A percentile compares a stretch with the other conserved stretches of the same genome.
Evolutionary conservation across 2,797 vertebrate genomes (phyloP).

Genomic region (Manis pentadactyla): DNA sequence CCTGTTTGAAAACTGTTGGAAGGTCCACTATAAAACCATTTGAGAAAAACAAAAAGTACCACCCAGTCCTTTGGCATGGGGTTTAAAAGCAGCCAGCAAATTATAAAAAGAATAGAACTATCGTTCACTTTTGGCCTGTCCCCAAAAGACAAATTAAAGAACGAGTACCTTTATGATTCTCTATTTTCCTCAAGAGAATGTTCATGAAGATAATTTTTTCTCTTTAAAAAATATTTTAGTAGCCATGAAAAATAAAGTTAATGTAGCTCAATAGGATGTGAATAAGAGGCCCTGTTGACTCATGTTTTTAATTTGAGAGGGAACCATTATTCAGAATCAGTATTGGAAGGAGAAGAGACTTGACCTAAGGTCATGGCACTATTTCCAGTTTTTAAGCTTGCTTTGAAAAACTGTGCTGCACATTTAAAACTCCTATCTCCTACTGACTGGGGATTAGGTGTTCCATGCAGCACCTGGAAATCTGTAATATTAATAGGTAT

Average conservation of each 20-base stretch:
- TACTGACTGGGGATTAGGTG: neutral
- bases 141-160: conserved; percentile 70
- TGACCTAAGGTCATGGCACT: neutral
- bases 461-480: neutral
- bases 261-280: neutral
- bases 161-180: conserved; percentile 71
- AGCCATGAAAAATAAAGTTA: conserved; percentile 73
- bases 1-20: neutral
- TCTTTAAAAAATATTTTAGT: conserved; percentile 73
- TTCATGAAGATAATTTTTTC: conserved; percentile 62
- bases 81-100: conserved; percentile 60
- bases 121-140: conserved; percentile 65
- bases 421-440: neutral
- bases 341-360: neutral
- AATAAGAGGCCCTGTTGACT: conserved; percentile 3
- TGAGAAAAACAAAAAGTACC: neutral
- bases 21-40: neutral
- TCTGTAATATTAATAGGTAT: neutral
- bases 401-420: neutral
- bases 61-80: neutral
- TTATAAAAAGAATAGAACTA: conserved; percentile 48
- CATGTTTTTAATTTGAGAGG: conserved; percentile 42
- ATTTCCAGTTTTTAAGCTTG: neutral
- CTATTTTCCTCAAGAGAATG: conserved; percentile 71
- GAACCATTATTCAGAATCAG: neutral